Conservation (phyloP, 64 coral and sea anemone genomes). For the Hydrozoanthus tunicans region DNA sequence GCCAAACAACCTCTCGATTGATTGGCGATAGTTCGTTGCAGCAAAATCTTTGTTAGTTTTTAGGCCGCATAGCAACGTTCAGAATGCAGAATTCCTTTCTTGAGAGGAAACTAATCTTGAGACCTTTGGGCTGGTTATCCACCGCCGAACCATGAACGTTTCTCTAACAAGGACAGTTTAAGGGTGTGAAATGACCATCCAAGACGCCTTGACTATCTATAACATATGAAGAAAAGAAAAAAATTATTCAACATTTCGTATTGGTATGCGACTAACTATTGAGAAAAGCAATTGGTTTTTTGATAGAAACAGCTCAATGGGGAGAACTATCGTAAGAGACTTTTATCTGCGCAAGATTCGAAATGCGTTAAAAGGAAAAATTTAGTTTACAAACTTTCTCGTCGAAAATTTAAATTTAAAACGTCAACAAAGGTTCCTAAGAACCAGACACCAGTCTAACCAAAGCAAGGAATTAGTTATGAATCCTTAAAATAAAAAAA, state of each 20-base stretch:
- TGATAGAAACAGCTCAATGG: background rate
- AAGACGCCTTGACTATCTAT: conserved; percentile 47
- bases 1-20: background rate
- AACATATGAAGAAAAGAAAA: conserved; percentile 1
- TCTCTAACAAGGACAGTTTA: conserved; percentile 49
- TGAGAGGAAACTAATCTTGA: background rate
- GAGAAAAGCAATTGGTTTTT: background rate
- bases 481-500: background rate
- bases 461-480: background rate
- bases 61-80: too few relatives aligned
- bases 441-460: background rate
- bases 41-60: background rate
- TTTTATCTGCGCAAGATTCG: background rate
- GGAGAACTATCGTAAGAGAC: background rate
- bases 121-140: background rate
- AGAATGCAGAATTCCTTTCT: background rate
- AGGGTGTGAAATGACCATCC: conserved; percentile 49
- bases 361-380: background rate
- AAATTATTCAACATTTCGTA: background rate
- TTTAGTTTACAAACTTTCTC: too few relatives aligned
- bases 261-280: background rate
- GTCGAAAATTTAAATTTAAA: too few relatives aligned
- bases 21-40: conserved; percentile 3
- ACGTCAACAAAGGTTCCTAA: too few relatives aligned
- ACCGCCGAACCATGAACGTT: background rate